These are phyloP conservation scores for Cottoperca gobio DNA, from an alignment of 2,797 vertebrate species.

Conservation along the genomic window DNA sequence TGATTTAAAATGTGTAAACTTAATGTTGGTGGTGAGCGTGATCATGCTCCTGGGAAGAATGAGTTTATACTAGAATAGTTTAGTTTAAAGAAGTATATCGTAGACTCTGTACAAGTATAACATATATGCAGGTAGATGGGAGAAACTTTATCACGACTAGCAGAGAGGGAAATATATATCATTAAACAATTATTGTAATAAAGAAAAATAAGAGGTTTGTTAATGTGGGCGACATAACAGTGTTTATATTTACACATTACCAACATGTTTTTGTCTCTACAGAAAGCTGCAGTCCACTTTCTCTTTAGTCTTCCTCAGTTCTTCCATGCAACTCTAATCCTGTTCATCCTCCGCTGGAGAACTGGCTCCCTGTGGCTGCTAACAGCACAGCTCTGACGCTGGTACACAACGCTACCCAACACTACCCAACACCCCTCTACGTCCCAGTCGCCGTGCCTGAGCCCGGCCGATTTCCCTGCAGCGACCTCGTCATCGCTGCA, in stretches of 20 bases:
- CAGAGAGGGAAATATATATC: too few species aligned
- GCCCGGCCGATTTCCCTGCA: slow-evolving; percentile 29
- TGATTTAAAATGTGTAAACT: too few species aligned
- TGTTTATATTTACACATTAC: background rate
- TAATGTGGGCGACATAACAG: background rate
- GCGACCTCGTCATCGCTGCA: slow-evolving; percentile 10
- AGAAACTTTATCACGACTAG: too few species aligned
- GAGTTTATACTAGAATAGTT: too few species aligned
- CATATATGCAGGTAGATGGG: too few species aligned
- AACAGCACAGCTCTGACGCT: slow-evolving; percentile 34
- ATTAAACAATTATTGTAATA: background rate
- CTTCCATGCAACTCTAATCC: slow-evolving; percentile 36
- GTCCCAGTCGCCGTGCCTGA: slow-evolving; percentile 15
- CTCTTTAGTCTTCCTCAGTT: slow-evolving; percentile 5
- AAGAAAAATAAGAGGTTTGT: background rate
- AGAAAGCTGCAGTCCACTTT: slow-evolving; percentile 9
- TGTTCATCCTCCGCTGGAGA: slow-evolving; percentile 29
- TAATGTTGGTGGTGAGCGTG: too few species aligned
- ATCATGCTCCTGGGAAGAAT: too few species aligned
- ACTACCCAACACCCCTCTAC: slow-evolving; percentile 3
- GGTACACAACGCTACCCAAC: slow-evolving; percentile 17
- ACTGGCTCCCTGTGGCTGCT: slow-evolving; percentile 51
- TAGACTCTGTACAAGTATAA: too few species aligned
- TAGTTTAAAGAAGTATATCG: too few species aligned
- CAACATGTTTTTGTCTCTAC: background rate